These are phyloP conservation scores for Spialia ferax DNA, from an alignment of 2,888 invertebrate species.

Conservation along the genomic window DNA sequence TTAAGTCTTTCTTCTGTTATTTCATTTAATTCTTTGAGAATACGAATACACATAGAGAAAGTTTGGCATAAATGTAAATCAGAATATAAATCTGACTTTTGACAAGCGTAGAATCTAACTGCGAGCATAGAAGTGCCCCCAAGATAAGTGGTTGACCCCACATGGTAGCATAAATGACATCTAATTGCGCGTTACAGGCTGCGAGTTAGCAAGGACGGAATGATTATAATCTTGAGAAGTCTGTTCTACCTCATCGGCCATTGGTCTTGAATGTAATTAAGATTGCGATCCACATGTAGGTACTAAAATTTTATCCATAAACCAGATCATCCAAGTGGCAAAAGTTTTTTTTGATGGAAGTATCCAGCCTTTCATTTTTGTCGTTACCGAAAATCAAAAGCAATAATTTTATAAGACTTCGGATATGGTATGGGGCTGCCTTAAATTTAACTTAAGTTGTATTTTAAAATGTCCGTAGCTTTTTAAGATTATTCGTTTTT, in stretches of 20 bases:
- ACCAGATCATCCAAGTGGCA: not conserved
- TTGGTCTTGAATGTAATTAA: not conserved
- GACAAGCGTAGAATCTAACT: not conserved
- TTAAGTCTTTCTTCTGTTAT: not conserved
- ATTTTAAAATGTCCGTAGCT: not conserved
- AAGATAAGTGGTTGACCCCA: slow-evolving; percentile 11
- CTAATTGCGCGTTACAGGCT: slow-evolving; percentile 23
- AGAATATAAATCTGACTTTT: not conserved
- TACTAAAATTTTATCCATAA: not conserved
- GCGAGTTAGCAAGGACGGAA: slow-evolving; percentile 25
- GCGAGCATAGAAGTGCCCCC: not conserved
- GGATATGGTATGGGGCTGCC: slow-evolving; percentile 2
- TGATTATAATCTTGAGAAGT: slow-evolving; percentile 10
- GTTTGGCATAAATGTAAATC: not conserved
- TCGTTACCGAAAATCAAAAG: slow-evolving; percentile 8
- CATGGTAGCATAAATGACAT: slow-evolving; percentile 18
- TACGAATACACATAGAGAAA: not conserved
- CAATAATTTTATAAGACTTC: slow-evolving; percentile 37
- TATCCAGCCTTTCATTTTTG: not conserved
- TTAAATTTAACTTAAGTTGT: slow-evolving; percentile 6
- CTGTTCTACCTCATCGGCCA: not conserved
- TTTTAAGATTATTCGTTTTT: not conserved
- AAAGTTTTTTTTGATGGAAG: not conserved
- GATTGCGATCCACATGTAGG: not conserved
- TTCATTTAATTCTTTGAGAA: not conserved